Base-by-base conservation (phyloP, 2,113 vertebrate genomes). In the Eulemur rufifrons region DNA sequence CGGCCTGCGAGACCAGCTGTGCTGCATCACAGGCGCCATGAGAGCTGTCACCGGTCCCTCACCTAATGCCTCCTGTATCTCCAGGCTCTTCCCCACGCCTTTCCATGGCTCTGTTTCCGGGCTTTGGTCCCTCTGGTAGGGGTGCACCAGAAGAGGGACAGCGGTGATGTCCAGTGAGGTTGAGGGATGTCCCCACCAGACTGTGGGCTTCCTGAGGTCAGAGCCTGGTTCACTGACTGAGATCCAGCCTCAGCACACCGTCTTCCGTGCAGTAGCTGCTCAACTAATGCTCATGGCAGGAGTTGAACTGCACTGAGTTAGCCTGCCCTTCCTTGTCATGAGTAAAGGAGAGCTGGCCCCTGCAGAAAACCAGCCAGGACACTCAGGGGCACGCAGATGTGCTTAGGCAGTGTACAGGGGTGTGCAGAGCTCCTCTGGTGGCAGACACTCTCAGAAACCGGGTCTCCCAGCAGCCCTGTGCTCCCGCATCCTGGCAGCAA, bases 311-410 rank as follows among this genome's bases (percentile, higher is more conserved):
- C 18, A 17, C 21, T 37, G 68, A 71, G n/a, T 29, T 12, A 29
- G 77, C 14, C 71, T 50, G 37, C 47, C 50, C 50, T 77, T 47
- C 29, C 18, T 84, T 73, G 13, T 23, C 34, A 0, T 0, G 25
- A 32, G 14, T 56, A 64, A 21, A 32, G 25, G n/a, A 66, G 14
- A 64, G 37, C 20, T 29, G 69, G 80, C 45, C 52, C 13, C 78
- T 45, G 34, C 9, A 56, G 63, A 18, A 42, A 34, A 45, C 11
- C 23, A 20, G 32, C 2, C 0, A 73, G 18, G 64, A 45, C 17
- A 14, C 47, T 42, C 29, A 3, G 2, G 50, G 83, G 47, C 63
- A 64, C 23, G 3, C 0, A 3, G 18, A 10, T 0, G 2, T 61
- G 25, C 29, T 66, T 50, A 14, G 63, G 76, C 50, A 74, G 52